Evolutionary conservation across 2,888 invertebrate genomes (phyloP).

Genomic region (Cosmorhoe ocellata): DNA sequence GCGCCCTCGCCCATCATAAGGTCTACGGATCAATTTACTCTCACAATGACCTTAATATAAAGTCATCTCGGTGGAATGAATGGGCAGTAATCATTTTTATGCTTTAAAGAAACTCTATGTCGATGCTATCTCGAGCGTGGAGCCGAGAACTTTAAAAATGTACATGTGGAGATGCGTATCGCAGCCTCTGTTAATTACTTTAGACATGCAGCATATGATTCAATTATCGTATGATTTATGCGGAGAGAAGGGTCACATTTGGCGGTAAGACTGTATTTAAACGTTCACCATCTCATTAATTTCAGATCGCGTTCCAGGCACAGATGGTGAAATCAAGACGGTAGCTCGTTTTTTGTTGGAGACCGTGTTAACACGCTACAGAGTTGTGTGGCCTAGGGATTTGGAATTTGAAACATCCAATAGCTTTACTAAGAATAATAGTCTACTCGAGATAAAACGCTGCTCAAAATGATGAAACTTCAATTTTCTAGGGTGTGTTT

Average conservation of each 20-base stretch:
- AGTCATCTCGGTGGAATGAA: slow-evolving; percentile 63
- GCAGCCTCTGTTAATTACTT: slow-evolving; percentile 80
- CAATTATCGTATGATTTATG: slow-evolving; percentile 82
- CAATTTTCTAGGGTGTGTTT: no score
- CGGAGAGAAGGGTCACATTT: slow-evolving; percentile 56
- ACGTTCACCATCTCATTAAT: slow-evolving; percentile 75
- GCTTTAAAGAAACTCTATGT: slow-evolving; percentile 74
- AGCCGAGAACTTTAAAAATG: slow-evolving; percentile 76
- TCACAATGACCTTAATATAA: slow-evolving; percentile 76
- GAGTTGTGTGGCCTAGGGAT: slow-evolving; percentile 61
- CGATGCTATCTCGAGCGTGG: slow-evolving; percentile 74
- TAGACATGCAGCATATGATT: slow-evolving; percentile 82
- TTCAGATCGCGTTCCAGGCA: slow-evolving; percentile 63
- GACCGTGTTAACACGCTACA: slow-evolving; percentile 58
- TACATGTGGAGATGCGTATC: slow-evolving; percentile 81
- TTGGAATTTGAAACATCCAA: slow-evolving; percentile 33
- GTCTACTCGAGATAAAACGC: no score
- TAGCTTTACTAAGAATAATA: no score
- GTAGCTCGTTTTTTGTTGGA: slow-evolving; percentile 54
- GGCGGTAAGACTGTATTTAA: slow-evolving; percentile 64
- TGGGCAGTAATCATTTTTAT: slow-evolving; percentile 71
- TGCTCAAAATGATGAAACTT: no score
- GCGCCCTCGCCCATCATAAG: slow-evolving; percentile 57
- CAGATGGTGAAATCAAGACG: slow-evolving; percentile 71
- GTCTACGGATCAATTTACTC: slow-evolving; percentile 73